Evolutionary conservation across 2,888 invertebrate species (phyloP), one percentile per base, ranked within the genome.

Genomic region (Thumatha senex): DNA sequence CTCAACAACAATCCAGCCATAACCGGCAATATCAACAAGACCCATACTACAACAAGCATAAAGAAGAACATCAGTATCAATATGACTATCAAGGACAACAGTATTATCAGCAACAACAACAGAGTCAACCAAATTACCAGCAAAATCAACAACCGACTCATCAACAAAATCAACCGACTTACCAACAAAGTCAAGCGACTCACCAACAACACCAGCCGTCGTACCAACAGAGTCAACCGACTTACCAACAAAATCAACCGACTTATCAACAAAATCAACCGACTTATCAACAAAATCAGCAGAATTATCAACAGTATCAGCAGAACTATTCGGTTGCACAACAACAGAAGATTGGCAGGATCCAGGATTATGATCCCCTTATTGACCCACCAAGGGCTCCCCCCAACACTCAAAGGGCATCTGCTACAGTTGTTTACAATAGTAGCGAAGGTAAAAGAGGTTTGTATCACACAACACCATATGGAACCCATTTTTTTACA

Each of bases 401-500:
- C 55, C 95, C 95, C 0, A 96, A 95, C 76, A 95, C 96, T 4
- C 94, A 95, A 55, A 92, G 96, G 69, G 95, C 95, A 70, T 95
- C 96, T 3, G 96, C 96, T 46, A 97, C 96, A 14, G 93, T 97
- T 62, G 96, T 97, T 73, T 97, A 97, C 84, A 96, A 96, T 68
- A 80, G 89, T 45, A 82, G 72, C 54, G 89, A 90, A 53, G 83
- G 78, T 9, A 86, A 82, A 59, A 52, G 86, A 87, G 89, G 89
- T 89, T 77, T 74, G 84, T 78, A 31, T 8, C 10, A 31, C 9
- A 31, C 18, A 31, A 31, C 2, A 7, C 31, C 2, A 5, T 24
- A 24, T 24, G n/a, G 29, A 30, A 10, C 29, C 10, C 1, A 18
- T 24, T 24, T 4, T 24, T 24, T 24, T 24, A 24, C 18, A n/a